A percentile compares a stretch with the other conserved stretches of the same genome.
These are phyloP conservation scores for Macroramphosus scolopax DNA, from an alignment of 2,797 vertebrate species.

Conservation along the genomic window DNA sequence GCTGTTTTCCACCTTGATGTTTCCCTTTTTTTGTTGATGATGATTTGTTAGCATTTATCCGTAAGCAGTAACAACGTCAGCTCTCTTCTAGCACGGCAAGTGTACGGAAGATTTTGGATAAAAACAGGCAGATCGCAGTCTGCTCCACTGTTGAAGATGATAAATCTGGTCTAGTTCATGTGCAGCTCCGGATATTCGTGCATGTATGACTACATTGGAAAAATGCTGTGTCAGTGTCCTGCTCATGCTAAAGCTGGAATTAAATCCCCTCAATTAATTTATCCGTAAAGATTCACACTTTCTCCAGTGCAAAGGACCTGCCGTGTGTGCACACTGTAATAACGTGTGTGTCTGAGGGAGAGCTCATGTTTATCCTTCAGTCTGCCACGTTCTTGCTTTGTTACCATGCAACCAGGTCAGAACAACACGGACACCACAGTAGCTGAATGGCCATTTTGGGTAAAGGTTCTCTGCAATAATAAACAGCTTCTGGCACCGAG, in stretches of 20 bases:
- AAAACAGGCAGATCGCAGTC: background rate
- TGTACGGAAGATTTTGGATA: no score
- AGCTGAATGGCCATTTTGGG: conserved; percentile 77
- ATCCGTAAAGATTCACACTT: conserved; percentile 30
- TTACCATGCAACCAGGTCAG: conserved; percentile 72
- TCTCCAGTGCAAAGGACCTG: conserved; percentile 31
- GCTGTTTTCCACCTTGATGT: conserved; percentile 27
- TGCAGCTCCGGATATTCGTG: conserved; percentile 7
- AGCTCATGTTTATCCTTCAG: conserved; percentile 53
- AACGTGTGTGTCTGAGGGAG: background rate
- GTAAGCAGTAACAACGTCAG: conserved; percentile 9
- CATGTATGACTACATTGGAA: conserved; percentile 41
- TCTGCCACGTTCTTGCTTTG: conserved; percentile 62
- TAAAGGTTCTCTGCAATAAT: conserved; percentile 73
- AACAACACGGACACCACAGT: conserved; percentile 70
- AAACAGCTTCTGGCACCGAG: conserved; percentile 72
- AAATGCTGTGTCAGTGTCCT: conserved; percentile 58
- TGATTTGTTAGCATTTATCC: conserved; percentile 22
- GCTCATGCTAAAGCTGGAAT: conserved; percentile 17
- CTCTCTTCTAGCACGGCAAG: conserved; percentile 23
- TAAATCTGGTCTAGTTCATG: no score
- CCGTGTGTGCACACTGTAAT: conserved; percentile 32
- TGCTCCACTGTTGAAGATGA: no score
- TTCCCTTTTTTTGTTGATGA: conserved; percentile 31
- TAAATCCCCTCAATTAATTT: conserved; percentile 14